A percentile compares a stretch with the other conserved stretches of the same genome.
Evolutionary conservation across 2,888 invertebrate species (phyloP).

Genomic region (Limnephilus marmoratus): DNA sequence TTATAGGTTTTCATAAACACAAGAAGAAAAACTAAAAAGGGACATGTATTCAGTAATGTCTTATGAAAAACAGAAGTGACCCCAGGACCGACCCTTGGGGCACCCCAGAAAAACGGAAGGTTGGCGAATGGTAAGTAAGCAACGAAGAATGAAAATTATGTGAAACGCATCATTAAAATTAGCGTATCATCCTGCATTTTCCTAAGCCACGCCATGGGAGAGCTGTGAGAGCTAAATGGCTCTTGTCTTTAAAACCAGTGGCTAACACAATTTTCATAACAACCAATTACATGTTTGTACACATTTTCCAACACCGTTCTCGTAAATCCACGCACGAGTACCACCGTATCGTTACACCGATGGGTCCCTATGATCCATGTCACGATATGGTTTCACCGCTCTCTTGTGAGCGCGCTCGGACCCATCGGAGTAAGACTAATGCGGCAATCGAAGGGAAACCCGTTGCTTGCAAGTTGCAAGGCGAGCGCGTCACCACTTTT

Average conservation of each 20-base stretch:
- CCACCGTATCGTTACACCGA: not conserved
- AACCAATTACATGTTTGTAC: not conserved
- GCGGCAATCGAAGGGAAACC: conserved; percentile 35
- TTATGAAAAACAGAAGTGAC: not conserved
- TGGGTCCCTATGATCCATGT: conserved; percentile 24
- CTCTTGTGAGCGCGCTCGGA: conserved; percentile 18
- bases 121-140: not conserved
- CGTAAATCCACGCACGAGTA: not conserved
- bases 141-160: not conserved
- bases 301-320: not conserved
- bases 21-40: not conserved
- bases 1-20: not conserved
- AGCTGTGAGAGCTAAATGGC: not conserved
- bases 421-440: conserved; percentile 34
- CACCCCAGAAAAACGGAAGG: not conserved
- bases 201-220: not conserved
- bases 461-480: not conserved
- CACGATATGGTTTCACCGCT: conserved; percentile 18
- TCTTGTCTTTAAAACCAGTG: not conserved
- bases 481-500: conserved; percentile 2
- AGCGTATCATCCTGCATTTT: not conserved
- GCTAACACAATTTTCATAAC: not conserved
- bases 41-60: not conserved
- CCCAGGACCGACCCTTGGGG: not conserved
- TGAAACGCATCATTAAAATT: not conserved